Conservation (phyloP, 1,140 invertebrate species). For the Tyrophagus putrescentiae region DNA sequence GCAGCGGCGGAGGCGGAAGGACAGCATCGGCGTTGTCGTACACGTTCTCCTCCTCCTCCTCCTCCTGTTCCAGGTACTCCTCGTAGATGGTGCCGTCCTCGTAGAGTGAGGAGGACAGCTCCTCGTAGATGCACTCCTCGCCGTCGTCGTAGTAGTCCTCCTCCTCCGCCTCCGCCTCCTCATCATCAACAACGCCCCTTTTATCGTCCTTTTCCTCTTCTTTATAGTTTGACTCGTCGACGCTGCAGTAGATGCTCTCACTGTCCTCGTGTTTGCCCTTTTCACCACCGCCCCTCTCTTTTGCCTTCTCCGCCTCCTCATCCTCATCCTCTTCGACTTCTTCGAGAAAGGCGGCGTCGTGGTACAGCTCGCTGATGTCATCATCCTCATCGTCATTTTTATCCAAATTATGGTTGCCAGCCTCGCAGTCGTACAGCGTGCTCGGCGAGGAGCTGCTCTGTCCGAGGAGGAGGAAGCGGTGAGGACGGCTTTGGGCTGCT, state of each 20-base stretch:
- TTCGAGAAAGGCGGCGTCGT: not conserved
- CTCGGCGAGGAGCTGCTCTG: not conserved
- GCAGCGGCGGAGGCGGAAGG: not conserved
- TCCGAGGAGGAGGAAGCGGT: not conserved
- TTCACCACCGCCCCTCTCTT: not conserved
- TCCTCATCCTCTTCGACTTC: not conserved
- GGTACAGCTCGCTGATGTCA: constrained; percentile 3
- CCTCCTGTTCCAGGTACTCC: not conserved
- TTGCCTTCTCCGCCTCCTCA: not conserved
- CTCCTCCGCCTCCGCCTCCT: not conserved
- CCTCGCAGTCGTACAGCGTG: not conserved
- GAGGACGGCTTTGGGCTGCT: not conserved
- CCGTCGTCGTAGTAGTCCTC: constrained; percentile 2
- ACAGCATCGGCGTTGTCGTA: constrained; percentile 13
- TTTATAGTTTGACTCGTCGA: too few relatives aligned
- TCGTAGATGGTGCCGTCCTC: constrained; percentile 13
- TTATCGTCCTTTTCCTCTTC: not conserved
- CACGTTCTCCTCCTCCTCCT: not conserved
- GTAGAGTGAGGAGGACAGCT: constrained; percentile 1
- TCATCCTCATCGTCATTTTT: not conserved
- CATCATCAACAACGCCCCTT: too few relatives aligned
- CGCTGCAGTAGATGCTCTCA: constrained; percentile 4
- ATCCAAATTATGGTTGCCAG: not conserved
- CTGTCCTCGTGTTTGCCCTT: not conserved
- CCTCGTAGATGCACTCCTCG: constrained; percentile 16